Evolutionary conservation across 2,797 vertebrate genomes (phyloP).

Genomic region (Ptychadena robeensis): DNA sequence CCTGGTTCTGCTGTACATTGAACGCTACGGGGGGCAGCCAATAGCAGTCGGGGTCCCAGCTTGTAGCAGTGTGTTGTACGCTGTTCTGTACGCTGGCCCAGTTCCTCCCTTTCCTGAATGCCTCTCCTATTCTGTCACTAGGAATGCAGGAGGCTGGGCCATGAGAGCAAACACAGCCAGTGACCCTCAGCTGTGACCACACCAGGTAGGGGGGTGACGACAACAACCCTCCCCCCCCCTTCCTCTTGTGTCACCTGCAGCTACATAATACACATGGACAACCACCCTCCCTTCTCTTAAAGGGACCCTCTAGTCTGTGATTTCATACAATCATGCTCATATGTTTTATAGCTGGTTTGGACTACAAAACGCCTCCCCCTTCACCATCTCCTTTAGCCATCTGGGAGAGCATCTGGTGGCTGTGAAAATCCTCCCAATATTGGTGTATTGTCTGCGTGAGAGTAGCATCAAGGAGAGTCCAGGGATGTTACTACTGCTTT

Average conservation of each 20-base stretch:
- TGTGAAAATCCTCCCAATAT: too few species aligned
- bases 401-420: too few species aligned
- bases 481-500: too few species aligned
- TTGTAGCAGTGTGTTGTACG: not conserved
- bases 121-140: slow-evolving; percentile 38
- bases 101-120: slow-evolving; percentile 39
- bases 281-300: not conserved
- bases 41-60: not conserved
- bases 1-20: not conserved
- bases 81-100: slow-evolving; percentile 7
- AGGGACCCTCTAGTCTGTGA: too few species aligned
- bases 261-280: not conserved
- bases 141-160: slow-evolving; percentile 49
- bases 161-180: not conserved
- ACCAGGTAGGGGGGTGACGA: slow-evolving; percentile 1
- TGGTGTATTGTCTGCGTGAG: too few species aligned
- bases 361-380: too few species aligned
- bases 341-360: too few species aligned
- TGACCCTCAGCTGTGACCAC: not conserved
- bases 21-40: not conserved
- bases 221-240: too few species aligned
- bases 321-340: too few species aligned
- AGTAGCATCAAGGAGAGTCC: too few species aligned
- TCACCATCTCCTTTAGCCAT: too few species aligned
- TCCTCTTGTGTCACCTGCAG: slow-evolving; percentile 11